Base-by-base conservation (phyloP, 2,113 vertebrate species). In the Lampris incognitus region DNA sequence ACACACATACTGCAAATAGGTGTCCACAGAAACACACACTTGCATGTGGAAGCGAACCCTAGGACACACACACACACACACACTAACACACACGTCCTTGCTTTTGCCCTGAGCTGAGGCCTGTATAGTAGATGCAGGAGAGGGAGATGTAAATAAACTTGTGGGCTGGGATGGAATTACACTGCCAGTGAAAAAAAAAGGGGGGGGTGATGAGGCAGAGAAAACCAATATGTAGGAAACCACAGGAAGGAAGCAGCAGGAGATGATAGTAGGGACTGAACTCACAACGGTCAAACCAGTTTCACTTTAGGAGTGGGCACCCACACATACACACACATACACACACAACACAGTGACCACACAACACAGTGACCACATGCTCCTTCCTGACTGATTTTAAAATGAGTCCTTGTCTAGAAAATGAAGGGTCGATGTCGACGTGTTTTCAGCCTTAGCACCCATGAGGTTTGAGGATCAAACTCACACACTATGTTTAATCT, bases 81-180 rank as follows among this genome's bases (percentile, higher is more conserved):
- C 8, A 55, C 44, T 57, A n/a, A 13, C 72, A 68, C 60, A 10
- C 78, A 76, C 63, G 75, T 81, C 86, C 89, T 87, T 85, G 88
- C 69, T 41, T 64, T 59, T 77, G 87, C 82, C 78, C 86, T 82
- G 78, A 73, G 46, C 77, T 78, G 81, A 3, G n/a, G 83, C 78
- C 74, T 88, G 89, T 83, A 91, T 90, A 89, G 89, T 82, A 74
- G 66, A 72, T 91, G 91, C 92, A 92, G 84, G 72, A 85, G 79
- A 82, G 76, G 77, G 83, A 72, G 62, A 82, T 84, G 84, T 94
- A 93, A 95, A 94, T 94, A 94, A 94, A 91, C 82, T 85, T 83
- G 72, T 85, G 85, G 75, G 80, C 80, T 70, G 70, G 78, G 84
- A 88, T 88, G 87, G 89, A 92, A 93, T 92, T 83, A 86, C 78